These are phyloP conservation scores for Heliconius hortense DNA, from an alignment of 2,888 invertebrate species.

Conservation along the genomic window DNA sequence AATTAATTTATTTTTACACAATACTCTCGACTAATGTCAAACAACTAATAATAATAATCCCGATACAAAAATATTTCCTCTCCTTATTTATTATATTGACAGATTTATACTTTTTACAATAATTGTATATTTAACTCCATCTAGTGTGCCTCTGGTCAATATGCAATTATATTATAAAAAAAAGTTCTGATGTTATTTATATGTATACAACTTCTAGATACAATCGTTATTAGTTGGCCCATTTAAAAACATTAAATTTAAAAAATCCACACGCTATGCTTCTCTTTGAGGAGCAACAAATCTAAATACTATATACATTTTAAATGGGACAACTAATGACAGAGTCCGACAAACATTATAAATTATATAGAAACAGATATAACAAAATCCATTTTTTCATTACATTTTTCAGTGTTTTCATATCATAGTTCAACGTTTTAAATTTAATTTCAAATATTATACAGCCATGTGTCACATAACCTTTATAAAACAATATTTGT, in stretches of 20 bases:
- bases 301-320: constrained; percentile 20
- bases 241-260: constrained; percentile 12
- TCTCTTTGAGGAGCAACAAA: constrained; percentile 24
- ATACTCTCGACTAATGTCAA: constrained; percentile 75
- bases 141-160: constrained; percentile 51
- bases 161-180: constrained; percentile 48
- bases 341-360: constrained; percentile 29
- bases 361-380: not conserved
- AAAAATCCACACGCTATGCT: constrained; percentile 7
- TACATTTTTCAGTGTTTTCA: too few species aligned
- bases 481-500: too few species aligned
- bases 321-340: constrained; percentile 12
- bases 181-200: constrained; percentile 56
- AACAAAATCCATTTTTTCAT: not conserved
- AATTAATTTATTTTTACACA: constrained; percentile 77
- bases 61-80: constrained; percentile 81
- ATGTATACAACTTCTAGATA: constrained; percentile 42
- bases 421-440: too few species aligned
- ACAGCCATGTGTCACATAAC: too few species aligned
- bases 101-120: constrained; percentile 68
- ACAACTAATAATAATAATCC: constrained; percentile 75
- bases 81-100: constrained; percentile 75
- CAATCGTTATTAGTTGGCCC: constrained; percentile 10
- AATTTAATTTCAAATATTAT: too few species aligned
- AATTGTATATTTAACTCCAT: constrained; percentile 51